Base-by-base conservation (phyloP, 2,797 vertebrate species). In the Periophthalmus magnuspinnatus region DNA sequence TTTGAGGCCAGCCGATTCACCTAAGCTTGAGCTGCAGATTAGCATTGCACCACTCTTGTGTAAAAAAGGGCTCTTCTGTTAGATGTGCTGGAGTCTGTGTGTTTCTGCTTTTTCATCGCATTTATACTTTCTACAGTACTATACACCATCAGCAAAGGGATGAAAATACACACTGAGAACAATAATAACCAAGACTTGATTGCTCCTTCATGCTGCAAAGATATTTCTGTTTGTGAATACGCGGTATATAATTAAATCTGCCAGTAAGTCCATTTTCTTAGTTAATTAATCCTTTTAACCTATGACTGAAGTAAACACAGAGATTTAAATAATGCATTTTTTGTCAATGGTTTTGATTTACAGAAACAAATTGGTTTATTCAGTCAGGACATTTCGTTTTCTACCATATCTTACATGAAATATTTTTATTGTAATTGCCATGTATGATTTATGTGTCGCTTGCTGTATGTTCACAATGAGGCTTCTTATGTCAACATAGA, bases 1-100 rank as follows among this genome's bases (percentile, higher is more conserved):
- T 48, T 52, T 62, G 56, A 56, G 76, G 78, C 71, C 74, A 6
- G 48, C 58, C 36, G 81, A 82, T 87, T 87, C 84, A 85, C 86
- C 86, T 84, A 88, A 87, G 80, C 85, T 70, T 70, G 69, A 71
- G 81, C 71, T 24, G 32, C 71, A 88, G 84, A 90, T 87, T 89
- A 89, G 80, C 84, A 78, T 72, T 70, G 72, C 47, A 21, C 81
- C 72, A 80, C 79, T 88, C 83, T 89, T 90, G 84, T 89, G 82
- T 86, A 86, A 90, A 21, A 66, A 79, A 68, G 80, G 78, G 85
- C 81, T 74, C 76, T 72, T 65, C 56, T 68, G 62, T 81, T 77
- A 68, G 71, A 77, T 77, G 74, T 52, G 65, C 64, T 65, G 22
- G 62, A 67, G 74, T 74, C 60, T 80, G 77, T 79, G 77, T 79